Conservation (phyloP, 2,888 invertebrate genomes). For the Lasius platythorax region DNA sequence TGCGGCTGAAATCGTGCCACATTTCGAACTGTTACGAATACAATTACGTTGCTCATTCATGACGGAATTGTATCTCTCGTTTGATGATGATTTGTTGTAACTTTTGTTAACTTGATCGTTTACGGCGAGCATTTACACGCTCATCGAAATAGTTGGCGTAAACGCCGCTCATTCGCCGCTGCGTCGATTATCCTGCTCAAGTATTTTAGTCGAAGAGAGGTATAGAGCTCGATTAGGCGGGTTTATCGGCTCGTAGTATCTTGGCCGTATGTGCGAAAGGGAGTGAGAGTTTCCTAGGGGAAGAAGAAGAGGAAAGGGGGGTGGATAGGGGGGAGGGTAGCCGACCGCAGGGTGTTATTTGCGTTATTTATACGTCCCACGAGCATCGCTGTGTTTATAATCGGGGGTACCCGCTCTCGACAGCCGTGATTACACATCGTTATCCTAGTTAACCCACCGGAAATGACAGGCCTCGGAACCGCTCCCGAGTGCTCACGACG, state of each 20-base stretch:
- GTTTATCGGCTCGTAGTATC: constrained; percentile 61
- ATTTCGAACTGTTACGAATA: not conserved
- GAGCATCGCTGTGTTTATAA: constrained; percentile 82
- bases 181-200: constrained; percentile 24
- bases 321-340: constrained; percentile 25
- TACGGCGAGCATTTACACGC: not conserved
- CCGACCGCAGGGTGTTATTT: constrained; percentile 77
- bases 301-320: not conserved
- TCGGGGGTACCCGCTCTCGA: constrained; percentile 78
- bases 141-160: constrained; percentile 30
- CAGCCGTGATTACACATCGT: constrained; percentile 84
- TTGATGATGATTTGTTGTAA: not conserved
- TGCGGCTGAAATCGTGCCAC: constrained; percentile 19
- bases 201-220: constrained; percentile 23
- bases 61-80: not conserved
- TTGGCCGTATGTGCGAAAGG: constrained; percentile 32
- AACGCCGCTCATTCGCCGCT: not conserved
- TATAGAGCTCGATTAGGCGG: not conserved
- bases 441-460: constrained; percentile 83
- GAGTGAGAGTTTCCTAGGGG: constrained; percentile 26
- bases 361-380: constrained; percentile 84
- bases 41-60: constrained; percentile 13
- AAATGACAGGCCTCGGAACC: constrained; percentile 80
- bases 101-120: not conserved
- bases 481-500: constrained; percentile 56